These are phyloP conservation scores for Drosophila arizonae DNA, from an alignment of 1,140 invertebrate species.

Conservation along the genomic window DNA sequence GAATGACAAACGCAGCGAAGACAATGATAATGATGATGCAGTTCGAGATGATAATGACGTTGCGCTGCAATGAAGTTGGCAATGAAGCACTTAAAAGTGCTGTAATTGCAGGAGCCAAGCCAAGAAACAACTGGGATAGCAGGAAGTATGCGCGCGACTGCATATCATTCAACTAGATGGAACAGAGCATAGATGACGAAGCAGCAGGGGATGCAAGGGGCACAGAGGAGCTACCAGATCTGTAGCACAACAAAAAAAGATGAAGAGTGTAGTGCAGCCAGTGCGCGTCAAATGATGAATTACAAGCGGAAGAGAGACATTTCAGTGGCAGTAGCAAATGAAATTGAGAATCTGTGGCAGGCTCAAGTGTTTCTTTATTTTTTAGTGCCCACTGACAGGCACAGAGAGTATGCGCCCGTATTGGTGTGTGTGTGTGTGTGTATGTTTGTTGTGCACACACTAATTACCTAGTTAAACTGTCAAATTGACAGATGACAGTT, in stretches of 20 bases:
- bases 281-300: slow-evolving; percentile 79
- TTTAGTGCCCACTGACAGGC: slow-evolving; percentile 72
- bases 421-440: not conserved
- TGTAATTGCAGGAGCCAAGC: slow-evolving; percentile 62
- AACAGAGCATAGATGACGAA: not conserved
- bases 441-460: slow-evolving; percentile 46
- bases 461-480: slow-evolving; percentile 82
- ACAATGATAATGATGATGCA: slow-evolving; percentile 34
- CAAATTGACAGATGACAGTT: slow-evolving; percentile 82
- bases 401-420: not conserved
- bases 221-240: not conserved
- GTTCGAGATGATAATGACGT: slow-evolving; percentile 61
- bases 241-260: not conserved
- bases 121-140: slow-evolving; percentile 2
- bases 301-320: slow-evolving; percentile 82
- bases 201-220: not conserved
- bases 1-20: slow-evolving; percentile 76
- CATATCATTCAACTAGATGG: slow-evolving; percentile 4
- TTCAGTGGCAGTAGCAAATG: slow-evolving; percentile 57
- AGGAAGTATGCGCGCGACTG: slow-evolving; percentile 4
- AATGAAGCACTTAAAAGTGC: slow-evolving; percentile 77
- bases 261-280: slow-evolving; percentile 14
- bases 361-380: slow-evolving; percentile 61
- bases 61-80: slow-evolving; percentile 77
- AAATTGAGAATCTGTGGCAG: slow-evolving; percentile 59